Evolutionary conservation across 2,113 vertebrate genomes (phyloP).

Genomic region (Albula glossodonta): DNA sequence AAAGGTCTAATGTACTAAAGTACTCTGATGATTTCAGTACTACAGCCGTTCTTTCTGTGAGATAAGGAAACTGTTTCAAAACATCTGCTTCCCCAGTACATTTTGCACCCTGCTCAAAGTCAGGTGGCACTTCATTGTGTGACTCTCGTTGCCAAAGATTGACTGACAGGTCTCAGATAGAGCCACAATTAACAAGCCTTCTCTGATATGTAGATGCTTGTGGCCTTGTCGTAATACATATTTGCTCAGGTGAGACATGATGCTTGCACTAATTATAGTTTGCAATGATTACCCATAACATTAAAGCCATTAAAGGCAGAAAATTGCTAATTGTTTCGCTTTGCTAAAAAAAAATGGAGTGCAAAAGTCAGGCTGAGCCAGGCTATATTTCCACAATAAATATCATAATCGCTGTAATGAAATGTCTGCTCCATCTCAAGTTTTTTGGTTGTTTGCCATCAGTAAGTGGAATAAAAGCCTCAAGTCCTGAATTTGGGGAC

Average conservation of each 20-base stretch:
- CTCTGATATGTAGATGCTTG: background rate
- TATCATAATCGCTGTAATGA: background rate
- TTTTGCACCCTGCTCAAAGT: background rate
- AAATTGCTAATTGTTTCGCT: background rate
- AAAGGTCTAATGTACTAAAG: background rate
- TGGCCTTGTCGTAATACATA: background rate
- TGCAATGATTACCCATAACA: background rate
- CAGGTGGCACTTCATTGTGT: background rate
- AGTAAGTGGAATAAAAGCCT: constrained; percentile 23
- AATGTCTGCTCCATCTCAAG: background rate
- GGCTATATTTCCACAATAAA: too few relatives aligned
- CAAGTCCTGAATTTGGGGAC: constrained; percentile 25
- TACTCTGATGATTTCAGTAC: background rate
- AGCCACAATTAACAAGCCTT: background rate
- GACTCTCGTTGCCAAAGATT: background rate
- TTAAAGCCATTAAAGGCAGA: background rate
- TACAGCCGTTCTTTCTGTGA: background rate
- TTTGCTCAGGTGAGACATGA: background rate
- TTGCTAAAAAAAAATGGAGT: background rate
- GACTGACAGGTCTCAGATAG: background rate
- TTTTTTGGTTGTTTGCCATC: constrained; percentile 18
- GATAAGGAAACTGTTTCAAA: background rate
- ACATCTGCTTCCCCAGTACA: background rate
- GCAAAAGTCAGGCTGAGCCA: too few relatives aligned
- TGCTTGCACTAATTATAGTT: background rate